phyloP scores from a whole-genome alignment of 2,888 invertebrate genomes.

The Steinernema scapterisci region DNA sequence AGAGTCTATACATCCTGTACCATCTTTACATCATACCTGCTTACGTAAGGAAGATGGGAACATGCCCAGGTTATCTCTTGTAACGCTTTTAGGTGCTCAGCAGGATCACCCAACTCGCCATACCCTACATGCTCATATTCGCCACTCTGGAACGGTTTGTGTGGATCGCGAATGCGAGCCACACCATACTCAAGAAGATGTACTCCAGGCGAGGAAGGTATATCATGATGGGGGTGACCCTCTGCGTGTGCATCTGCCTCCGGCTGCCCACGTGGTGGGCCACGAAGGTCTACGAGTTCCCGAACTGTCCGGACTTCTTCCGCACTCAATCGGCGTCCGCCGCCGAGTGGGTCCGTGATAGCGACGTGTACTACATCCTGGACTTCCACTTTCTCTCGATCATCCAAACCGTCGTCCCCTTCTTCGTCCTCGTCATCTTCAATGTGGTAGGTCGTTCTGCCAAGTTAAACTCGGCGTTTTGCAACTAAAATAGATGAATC shows the following conservation, averaged over 20 bases:
- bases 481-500: no score
- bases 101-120: slow-evolving; percentile 55
- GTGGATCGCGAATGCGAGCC: slow-evolving; percentile 56
- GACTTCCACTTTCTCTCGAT: slow-evolving; percentile 22
- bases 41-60: slow-evolving; percentile 44
- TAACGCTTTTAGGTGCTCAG: slow-evolving; percentile 35
- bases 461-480: no score
- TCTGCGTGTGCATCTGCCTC: slow-evolving; percentile 51
- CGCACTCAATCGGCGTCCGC: slow-evolving; percentile 48
- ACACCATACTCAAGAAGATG: slow-evolving; percentile 49
- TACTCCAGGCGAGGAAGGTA: slow-evolving; percentile 60
- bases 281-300: slow-evolving; percentile 51
- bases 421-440: slow-evolving; percentile 59
- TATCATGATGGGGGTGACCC: slow-evolving; percentile 51
- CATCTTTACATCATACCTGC: slow-evolving; percentile 65
- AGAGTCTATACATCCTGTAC: slow-evolving; percentile 60
- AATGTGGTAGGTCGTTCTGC: slow-evolving; percentile 41
- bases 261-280: slow-evolving; percentile 59
- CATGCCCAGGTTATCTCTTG: not conserved
- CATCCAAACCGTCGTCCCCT: slow-evolving; percentile 64
- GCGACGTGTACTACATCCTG: slow-evolving; percentile 7
- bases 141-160: slow-evolving; percentile 65
- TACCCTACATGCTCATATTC: slow-evolving; percentile 66
- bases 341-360: slow-evolving; percentile 46
- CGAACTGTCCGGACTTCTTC: slow-evolving; percentile 60